Evolutionary conservation across 2,113 vertebrate species (phyloP).

Genomic region (Petaurus breviceps): DNA sequence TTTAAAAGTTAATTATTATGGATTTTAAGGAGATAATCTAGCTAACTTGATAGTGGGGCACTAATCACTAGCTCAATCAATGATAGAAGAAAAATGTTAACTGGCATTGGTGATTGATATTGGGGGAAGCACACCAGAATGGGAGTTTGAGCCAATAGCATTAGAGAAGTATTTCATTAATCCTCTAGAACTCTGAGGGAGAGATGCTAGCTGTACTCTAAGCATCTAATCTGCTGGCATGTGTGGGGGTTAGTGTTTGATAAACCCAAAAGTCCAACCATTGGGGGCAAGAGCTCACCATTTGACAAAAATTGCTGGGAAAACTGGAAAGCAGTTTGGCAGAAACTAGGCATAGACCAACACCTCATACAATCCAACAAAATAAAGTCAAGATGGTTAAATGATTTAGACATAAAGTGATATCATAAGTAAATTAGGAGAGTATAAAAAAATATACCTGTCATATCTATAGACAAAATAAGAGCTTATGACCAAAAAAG

Average conservation of each 20-base stretch:
- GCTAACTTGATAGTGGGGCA: too few relatives aligned
- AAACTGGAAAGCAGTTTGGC: not conserved
- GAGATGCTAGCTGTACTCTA: too few relatives aligned
- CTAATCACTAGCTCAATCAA: too few relatives aligned
- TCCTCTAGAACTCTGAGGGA: too few relatives aligned
- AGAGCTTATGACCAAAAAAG: not conserved
- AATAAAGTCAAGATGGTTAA: not conserved
- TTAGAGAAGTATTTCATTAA: too few relatives aligned
- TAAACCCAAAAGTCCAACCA: not conserved
- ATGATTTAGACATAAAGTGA: not conserved
- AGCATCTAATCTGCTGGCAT: too few relatives aligned
- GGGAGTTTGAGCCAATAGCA: too few relatives aligned
- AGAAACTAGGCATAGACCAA: not conserved
- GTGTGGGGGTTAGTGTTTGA: not conserved
- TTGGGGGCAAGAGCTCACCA: not conserved
- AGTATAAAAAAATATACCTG: not conserved
- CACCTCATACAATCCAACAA: not conserved
- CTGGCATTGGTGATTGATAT: too few relatives aligned
- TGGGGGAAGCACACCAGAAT: too few relatives aligned
- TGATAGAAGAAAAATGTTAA: too few relatives aligned
- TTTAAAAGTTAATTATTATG: too few relatives aligned
- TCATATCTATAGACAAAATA: not conserved
- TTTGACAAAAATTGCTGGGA: not conserved
- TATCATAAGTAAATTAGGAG: not conserved
- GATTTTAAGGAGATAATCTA: too few relatives aligned